Base-by-base conservation (phyloP, 2,888 invertebrate genomes). In the Ormyrus thymus region DNA sequence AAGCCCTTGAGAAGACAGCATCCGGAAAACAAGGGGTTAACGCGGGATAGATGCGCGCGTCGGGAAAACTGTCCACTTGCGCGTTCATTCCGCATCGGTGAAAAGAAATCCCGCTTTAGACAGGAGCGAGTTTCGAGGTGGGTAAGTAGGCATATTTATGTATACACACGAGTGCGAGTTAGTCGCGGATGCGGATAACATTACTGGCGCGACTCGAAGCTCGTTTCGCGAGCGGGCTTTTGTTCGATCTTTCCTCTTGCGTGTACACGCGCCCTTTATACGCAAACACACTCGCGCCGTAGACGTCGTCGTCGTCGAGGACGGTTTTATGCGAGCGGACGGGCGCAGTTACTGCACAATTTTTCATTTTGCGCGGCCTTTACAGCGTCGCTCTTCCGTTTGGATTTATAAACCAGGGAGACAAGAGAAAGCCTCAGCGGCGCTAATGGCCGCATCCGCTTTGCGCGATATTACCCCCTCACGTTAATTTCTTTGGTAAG, bases 401-500 rank as follows among this genome's bases (percentile, higher is more conserved):
- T 6, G 50, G 48, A 75, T 55, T 75, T 68, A 75, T 75, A 68
- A 75, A 62, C 68, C 50, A 8, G 13, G 10, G 10, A 45, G 15
- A 13, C 51, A 29, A 48, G 53, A 9, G 53, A 64, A 64, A 64
- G 55, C 53, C 6, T 61, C 51, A 6, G 3, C 29, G 65, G 58
- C 8, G 68, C 68, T 68, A 75, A 75, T 75, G 55, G 51, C 13
- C 46, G 74, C 51, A 58, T 66, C 58, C 43, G 45, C 43, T 56
- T n/a, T 11, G 29, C 58, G 56, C 15, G 48, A 61, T 76, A 68
- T 76, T 65, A 76, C 11, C 48, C 64, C 46, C 53, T 13, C 68
- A n/a, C n/a, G 5, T 68, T 68, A 78, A 79, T 79, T 79, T 70
- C 74, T 74, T 58, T 1, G 51, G 64, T 48, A 64, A 74, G 65